These are phyloP conservation scores for Prosopocoilus inquinatus DNA, from an alignment of 2,888 invertebrate species.

Conservation along the genomic window DNA sequence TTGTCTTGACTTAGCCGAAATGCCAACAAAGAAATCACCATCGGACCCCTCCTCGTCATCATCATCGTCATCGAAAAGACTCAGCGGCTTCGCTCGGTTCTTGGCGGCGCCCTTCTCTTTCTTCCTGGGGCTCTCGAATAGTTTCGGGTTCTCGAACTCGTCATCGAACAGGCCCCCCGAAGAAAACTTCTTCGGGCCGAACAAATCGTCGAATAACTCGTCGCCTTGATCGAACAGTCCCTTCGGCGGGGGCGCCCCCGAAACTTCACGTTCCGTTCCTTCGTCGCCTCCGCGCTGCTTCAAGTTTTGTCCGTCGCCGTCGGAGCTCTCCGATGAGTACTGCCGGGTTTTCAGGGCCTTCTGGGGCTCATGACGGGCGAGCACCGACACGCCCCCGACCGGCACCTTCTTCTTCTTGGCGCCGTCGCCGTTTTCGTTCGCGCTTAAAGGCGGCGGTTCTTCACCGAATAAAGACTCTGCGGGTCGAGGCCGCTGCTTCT, in stretches of 20 bases:
- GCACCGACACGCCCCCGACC: conserved; percentile 17
- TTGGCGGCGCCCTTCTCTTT: neutral
- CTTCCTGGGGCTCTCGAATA: neutral
- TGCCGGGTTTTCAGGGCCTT: conserved; percentile 27
- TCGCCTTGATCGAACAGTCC: neutral
- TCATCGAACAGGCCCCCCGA: conserved; percentile 5
- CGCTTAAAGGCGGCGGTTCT: conserved; percentile 1
- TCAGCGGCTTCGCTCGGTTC: conserved; percentile 23
- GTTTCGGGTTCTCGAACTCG: neutral
- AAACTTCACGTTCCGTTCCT: neutral
- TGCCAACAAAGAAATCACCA: conserved; percentile 44
- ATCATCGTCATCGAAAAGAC: conserved; percentile 39
- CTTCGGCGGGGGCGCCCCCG: neutral
- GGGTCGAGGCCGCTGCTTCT: neutral
- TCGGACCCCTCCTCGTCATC: conserved; percentile 37
- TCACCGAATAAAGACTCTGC: too few species aligned
- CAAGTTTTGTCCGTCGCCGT: conserved; percentile 14
- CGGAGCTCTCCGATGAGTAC: conserved; percentile 23
- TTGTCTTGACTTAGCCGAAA: conserved; percentile 32
- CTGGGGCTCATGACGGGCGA: conserved; percentile 25
- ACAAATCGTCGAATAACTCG: conserved; percentile 8
- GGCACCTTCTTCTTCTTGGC: neutral
- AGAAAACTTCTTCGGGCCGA: neutral
- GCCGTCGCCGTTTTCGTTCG: conserved; percentile 8
- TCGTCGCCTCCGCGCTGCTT: neutral